A percentile compares a stretch with the other conserved stretches of the same genome.
phyloP scores from a whole-genome alignment of 2,888 invertebrate genomes.

The Elgonia sp. region DNA sequence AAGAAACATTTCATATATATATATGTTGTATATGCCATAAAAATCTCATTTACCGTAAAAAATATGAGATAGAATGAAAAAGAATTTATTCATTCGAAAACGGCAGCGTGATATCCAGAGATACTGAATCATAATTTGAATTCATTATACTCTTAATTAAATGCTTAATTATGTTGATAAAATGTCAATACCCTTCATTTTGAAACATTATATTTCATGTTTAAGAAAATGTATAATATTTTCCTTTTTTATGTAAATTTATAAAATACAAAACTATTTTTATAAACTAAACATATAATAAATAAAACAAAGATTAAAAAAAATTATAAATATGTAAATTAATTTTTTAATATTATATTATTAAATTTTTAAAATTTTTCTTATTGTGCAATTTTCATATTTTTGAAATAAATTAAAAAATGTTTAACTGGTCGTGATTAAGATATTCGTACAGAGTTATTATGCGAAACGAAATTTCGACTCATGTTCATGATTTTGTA shows the following conservation, averaged over 20 bases:
- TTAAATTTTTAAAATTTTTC: neutral
- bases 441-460: neutral
- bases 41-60: too few species aligned
- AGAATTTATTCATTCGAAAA: conserved; percentile 35
- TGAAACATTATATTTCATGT: too few species aligned
- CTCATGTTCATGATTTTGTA: conserved; percentile 29
- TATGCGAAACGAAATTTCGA: conserved; percentile 24
- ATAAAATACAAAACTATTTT: too few species aligned
- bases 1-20: too few species aligned
- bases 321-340: neutral
- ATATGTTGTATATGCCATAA: too few species aligned
- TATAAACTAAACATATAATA: too few species aligned
- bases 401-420: neutral
- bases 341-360: neutral
- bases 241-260: too few species aligned
- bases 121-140: neutral
- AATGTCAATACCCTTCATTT: neutral
- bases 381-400: neutral
- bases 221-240: too few species aligned
- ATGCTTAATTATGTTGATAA: conserved; percentile 28
- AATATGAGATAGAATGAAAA: conserved; percentile 18
- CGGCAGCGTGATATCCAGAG: neutral
- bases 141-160: conserved; percentile 2
- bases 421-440: too few species aligned
- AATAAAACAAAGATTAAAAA: neutral